Evolutionary conservation across 2,888 invertebrate genomes (phyloP).

Genomic region (Magallana nippona): DNA sequence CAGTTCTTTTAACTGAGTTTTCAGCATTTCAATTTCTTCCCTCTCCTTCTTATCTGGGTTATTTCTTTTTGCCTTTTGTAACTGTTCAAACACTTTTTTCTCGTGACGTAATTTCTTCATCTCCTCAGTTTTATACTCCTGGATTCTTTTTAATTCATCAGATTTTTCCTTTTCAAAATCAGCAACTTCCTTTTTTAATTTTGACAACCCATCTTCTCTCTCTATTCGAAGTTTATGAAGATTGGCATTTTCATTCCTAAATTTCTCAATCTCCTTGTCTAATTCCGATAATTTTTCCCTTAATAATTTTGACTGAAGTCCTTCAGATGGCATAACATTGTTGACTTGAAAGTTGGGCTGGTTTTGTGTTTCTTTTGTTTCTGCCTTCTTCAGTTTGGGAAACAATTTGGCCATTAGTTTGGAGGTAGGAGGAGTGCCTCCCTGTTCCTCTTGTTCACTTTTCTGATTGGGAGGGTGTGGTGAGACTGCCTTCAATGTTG

Average conservation of each 20-base stretch:
- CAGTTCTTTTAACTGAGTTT: conserved; percentile 75
- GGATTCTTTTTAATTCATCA: conserved; percentile 73
- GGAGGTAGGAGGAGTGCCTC: conserved; percentile 74
- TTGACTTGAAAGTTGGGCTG: conserved; percentile 62
- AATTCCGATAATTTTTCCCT: conserved; percentile 77
- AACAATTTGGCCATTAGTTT: conserved; percentile 76
- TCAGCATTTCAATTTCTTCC: conserved; percentile 78
- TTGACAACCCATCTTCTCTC: conserved; percentile 76
- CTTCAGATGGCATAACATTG: conserved; percentile 64
- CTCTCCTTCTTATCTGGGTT: conserved; percentile 78
- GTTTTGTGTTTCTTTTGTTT: conserved; percentile 61
- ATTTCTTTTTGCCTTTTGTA: conserved; percentile 75
- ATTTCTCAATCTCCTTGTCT: conserved; percentile 78
- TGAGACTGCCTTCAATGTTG: conserved; percentile 51
- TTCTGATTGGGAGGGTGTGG: neutral
- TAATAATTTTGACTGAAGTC: conserved; percentile 75
- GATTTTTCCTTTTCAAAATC: conserved; percentile 78
- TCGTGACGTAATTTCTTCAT: conserved; percentile 79
- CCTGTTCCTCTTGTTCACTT: conserved; percentile 7
- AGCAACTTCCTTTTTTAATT: conserved; percentile 77
- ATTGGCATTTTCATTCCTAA: conserved; percentile 76
- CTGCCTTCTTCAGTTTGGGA: conserved; percentile 73
- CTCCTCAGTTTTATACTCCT: conserved; percentile 77
- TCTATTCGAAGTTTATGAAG: conserved; percentile 75
- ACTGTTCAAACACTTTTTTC: conserved; percentile 78